phyloP scores from a whole-genome alignment of 1,140 invertebrate genomes.

The Drosophila willistoni region DNA sequence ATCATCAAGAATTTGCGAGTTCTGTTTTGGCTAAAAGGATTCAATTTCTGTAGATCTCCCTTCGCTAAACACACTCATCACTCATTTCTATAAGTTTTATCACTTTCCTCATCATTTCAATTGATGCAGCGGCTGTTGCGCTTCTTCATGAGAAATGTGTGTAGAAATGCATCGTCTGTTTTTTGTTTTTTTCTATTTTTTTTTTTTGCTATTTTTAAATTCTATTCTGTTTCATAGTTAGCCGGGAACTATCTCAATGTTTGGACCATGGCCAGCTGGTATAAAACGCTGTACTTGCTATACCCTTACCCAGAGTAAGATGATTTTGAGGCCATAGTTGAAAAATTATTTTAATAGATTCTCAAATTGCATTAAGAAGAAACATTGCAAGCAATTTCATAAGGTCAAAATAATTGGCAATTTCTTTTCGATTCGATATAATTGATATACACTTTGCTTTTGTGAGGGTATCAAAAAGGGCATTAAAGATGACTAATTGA shows the following conservation, averaged over 20 bases:
- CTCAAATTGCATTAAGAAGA: too few species aligned
- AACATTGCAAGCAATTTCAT: background rate
- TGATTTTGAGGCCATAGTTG: too few species aligned
- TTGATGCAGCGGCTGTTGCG: background rate
- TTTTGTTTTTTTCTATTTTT: background rate
- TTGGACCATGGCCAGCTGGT: conserved; percentile 9
- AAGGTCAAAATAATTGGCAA: background rate
- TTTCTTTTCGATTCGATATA: background rate
- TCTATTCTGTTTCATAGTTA: conserved; percentile 17
- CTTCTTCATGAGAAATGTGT: background rate
- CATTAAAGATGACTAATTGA: conserved; percentile 9
- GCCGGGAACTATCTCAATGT: conserved; percentile 7
- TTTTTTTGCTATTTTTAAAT: conserved; percentile 10
- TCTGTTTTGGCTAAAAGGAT: too few species aligned
- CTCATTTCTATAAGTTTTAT: background rate
- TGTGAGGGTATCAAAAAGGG: background rate
- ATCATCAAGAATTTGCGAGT: too few species aligned
- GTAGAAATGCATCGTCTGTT: conserved; percentile 4
- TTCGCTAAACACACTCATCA: too few species aligned
- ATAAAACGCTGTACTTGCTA: background rate
- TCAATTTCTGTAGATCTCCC: too few species aligned
- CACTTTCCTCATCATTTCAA: conserved; percentile 8
- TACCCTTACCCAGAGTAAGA: background rate
- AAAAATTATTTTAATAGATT: too few species aligned
- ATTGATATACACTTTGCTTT: background rate